These are phyloP conservation scores for Reinhardtius hippoglossoides DNA, from an alignment of 2,113 vertebrate species.

Conservation along the genomic window DNA sequence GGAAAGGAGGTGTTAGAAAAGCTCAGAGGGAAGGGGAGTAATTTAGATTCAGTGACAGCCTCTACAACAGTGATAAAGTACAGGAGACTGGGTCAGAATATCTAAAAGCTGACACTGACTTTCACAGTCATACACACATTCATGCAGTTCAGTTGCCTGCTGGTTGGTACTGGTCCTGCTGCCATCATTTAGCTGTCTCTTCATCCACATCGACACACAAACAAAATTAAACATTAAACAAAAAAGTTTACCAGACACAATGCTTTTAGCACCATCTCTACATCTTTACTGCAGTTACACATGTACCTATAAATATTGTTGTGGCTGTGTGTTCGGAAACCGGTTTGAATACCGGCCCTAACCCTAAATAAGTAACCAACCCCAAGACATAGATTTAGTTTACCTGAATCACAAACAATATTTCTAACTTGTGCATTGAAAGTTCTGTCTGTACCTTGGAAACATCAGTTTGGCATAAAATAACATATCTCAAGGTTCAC, in stretches of 20 bases:
- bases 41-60: conserved; percentile 37
- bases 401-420: too few species aligned
- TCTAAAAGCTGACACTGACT: conserved; percentile 8
- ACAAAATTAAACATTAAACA: neutral
- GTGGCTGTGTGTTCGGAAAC: neutral
- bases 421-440: too few species aligned
- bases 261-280: too few species aligned
- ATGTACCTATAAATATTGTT: neutral
- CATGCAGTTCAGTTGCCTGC: neutral
- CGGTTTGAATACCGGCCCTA: too few species aligned
- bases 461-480: too few species aligned
- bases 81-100: conserved; percentile 7
- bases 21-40: conserved; percentile 19
- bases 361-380: neutral
- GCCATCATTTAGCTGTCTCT: neutral
- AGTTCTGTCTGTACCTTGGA: too few species aligned
- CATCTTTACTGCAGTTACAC: too few species aligned
- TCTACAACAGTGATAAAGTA: conserved; percentile 22
- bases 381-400: too few species aligned
- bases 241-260: neutral
- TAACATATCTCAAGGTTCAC: too few species aligned
- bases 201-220: neutral
- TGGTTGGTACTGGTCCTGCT: neutral
- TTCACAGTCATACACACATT: neutral
- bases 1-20: conserved; percentile 16